These are phyloP conservation scores for Polydrusus pterygomalis DNA, from an alignment of 2,888 invertebrate species.

Conservation along the genomic window DNA sequence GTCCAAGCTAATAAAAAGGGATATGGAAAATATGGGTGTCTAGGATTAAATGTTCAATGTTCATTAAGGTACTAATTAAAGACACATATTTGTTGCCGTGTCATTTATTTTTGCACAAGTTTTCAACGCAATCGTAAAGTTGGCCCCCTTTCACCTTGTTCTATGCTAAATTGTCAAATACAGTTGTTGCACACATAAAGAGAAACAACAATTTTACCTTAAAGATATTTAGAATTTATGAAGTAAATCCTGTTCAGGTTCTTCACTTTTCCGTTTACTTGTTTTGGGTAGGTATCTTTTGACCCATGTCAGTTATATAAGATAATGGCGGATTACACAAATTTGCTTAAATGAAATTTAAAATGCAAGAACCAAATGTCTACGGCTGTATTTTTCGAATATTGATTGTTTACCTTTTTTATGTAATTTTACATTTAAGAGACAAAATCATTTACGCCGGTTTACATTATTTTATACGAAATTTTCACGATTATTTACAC, in stretches of 20 bases:
- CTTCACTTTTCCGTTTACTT: not conserved
- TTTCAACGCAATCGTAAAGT: slow-evolving; percentile 17
- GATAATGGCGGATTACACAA: too few species aligned
- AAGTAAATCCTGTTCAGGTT: not conserved
- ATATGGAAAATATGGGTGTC: not conserved
- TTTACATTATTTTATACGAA: too few species aligned
- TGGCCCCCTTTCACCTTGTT: slow-evolving; percentile 11
- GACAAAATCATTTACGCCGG: too few species aligned
- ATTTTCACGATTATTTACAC: too few species aligned
- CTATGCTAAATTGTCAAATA: slow-evolving; percentile 16
- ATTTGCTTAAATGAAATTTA: too few species aligned
- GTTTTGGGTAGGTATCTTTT: not conserved
- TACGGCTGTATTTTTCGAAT: too few species aligned
- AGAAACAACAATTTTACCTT: slow-evolving; percentile 10
- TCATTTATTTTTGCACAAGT: slow-evolving; percentile 16
- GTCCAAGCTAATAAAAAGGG: not conserved
- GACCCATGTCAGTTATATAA: not conserved
- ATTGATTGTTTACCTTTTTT: too few species aligned
- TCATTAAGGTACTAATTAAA: not conserved
- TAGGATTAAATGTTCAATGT: not conserved
- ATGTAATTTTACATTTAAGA: too few species aligned
- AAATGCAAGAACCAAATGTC: too few species aligned
- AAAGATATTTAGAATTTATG: not conserved
- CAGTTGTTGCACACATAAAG: not conserved
- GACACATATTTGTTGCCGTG: too few species aligned